phyloP scores from a whole-genome alignment of 2,797 vertebrate species.

The Steatocranus sp. region DNA sequence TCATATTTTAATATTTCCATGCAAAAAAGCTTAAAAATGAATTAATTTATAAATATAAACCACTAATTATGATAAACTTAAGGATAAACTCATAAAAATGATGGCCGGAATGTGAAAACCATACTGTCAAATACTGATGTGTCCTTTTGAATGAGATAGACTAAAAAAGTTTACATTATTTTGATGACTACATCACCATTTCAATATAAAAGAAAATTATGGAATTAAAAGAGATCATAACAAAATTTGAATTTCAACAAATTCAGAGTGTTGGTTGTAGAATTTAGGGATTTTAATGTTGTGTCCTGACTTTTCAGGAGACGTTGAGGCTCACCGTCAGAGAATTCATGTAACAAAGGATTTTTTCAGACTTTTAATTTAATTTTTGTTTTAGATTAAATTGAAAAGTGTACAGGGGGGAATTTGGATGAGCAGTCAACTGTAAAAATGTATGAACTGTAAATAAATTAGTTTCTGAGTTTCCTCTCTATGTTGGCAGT shows the following conservation, averaged over 20 bases:
- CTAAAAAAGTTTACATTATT: rapidly evolving
- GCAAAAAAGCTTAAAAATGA: neutral
- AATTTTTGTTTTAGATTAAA: neutral
- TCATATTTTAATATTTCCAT: neutral
- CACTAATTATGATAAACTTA: rapidly evolving
- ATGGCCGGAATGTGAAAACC: neutral
- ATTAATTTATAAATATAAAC: neutral
- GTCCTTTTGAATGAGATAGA: neutral
- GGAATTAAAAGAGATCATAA: rapidly evolving
- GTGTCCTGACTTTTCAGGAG: neutral
- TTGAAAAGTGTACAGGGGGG: rapidly evolving
- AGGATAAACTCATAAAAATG: neutral
- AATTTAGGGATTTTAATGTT: neutral
- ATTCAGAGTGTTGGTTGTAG: neutral
- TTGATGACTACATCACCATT: neutral
- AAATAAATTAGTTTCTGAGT: neutral
- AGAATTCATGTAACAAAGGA: neutral
- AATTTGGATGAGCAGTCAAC: neutral
- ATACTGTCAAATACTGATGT: neutral
- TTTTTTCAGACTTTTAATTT: neutral
- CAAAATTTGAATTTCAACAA: neutral
- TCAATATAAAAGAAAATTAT: neutral
- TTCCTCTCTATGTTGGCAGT: slow-evolving; percentile 63
- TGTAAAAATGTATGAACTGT: neutral
- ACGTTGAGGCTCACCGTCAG: rapidly evolving